Conservation (phyloP, 1,140 invertebrate species). For the Drosophila ficusphila region DNA sequence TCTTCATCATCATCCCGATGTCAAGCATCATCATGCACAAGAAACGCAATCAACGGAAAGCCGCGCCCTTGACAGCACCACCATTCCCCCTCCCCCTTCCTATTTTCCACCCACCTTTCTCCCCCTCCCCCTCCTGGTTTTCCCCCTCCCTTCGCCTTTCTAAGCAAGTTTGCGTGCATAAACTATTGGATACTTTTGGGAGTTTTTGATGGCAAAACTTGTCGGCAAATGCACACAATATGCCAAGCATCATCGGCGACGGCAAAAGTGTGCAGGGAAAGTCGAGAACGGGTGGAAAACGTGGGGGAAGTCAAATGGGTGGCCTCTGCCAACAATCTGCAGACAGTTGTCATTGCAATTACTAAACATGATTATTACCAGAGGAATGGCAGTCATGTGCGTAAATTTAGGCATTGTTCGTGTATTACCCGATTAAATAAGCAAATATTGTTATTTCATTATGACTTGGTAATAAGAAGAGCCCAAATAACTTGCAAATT, state of each 20-base stretch:
- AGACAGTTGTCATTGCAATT: slow-evolving; percentile 48
- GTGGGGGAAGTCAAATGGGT: too few species aligned
- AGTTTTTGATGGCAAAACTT: slow-evolving; percentile 70
- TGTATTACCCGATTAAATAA: slow-evolving; percentile 7
- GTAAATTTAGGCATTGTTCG: slow-evolving; percentile 1
- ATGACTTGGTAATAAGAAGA: not conserved
- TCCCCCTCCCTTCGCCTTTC: not conserved
- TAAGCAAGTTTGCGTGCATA: slow-evolving; percentile 64
- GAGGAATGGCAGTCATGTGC: not conserved
- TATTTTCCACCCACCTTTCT: not conserved
- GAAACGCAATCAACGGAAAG: slow-evolving; percentile 36
- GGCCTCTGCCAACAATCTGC: slow-evolving; percentile 17
- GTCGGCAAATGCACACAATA: slow-evolving; percentile 32
- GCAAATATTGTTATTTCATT: slow-evolving; percentile 18
- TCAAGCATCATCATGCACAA: slow-evolving; percentile 14
- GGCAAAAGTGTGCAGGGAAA: not conserved
- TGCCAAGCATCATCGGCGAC: slow-evolving; percentile 28
- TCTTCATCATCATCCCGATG: slow-evolving; percentile 11
- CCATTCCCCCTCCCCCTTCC: too few species aligned
- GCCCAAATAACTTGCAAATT: not conserved
- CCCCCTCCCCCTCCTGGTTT: not conserved
- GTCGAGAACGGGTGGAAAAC: not conserved
- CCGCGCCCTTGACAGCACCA: slow-evolving; percentile 7
- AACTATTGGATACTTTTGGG: slow-evolving; percentile 75
- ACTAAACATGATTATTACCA: slow-evolving; percentile 30